These are phyloP conservation scores for Lasius fuliginosus DNA, from an alignment of 2,888 invertebrate species.

Conservation along the genomic window DNA sequence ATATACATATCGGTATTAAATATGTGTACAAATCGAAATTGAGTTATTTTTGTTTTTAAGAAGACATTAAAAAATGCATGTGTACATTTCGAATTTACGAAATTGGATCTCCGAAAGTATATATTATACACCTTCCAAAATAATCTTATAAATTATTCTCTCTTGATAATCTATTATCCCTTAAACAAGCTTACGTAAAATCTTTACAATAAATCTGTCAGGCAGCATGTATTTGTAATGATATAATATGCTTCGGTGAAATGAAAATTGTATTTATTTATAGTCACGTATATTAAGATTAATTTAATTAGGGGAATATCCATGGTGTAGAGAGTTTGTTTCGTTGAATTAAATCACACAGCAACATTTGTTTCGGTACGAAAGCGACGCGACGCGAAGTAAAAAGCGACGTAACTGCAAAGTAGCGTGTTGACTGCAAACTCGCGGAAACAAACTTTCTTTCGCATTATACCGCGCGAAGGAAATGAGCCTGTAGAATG, in stretches of 20 bases:
- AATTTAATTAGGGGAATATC: not conserved
- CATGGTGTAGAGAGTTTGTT: constrained; percentile 12
- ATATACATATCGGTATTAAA: not conserved
- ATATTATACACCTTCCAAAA: not conserved
- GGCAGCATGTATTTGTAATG: not conserved
- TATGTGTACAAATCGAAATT: not conserved
- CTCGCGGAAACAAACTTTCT: constrained; percentile 58
- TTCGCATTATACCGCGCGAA: constrained; percentile 45
- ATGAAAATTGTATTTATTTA: not conserved
- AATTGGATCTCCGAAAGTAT: not conserved
- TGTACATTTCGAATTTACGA: not conserved
- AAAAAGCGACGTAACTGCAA: constrained; percentile 28
- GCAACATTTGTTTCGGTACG: constrained; percentile 15
- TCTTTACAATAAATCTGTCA: not conserved
- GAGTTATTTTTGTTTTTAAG: not conserved
- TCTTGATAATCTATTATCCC: not conserved
- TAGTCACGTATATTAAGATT: not conserved
- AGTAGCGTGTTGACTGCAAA: constrained; percentile 50
- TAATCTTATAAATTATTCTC: not conserved
- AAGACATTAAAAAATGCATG: not conserved
- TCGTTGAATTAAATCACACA: constrained; percentile 26
- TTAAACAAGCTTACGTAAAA: constrained; percentile 2
- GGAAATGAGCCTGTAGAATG: constrained; percentile 41
- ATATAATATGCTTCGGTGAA: not conserved
- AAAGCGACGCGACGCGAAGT: not conserved